Evolutionary conservation across 2,888 invertebrate genomes (phyloP).

Genomic region (Agrenia bidenticulata): DNA sequence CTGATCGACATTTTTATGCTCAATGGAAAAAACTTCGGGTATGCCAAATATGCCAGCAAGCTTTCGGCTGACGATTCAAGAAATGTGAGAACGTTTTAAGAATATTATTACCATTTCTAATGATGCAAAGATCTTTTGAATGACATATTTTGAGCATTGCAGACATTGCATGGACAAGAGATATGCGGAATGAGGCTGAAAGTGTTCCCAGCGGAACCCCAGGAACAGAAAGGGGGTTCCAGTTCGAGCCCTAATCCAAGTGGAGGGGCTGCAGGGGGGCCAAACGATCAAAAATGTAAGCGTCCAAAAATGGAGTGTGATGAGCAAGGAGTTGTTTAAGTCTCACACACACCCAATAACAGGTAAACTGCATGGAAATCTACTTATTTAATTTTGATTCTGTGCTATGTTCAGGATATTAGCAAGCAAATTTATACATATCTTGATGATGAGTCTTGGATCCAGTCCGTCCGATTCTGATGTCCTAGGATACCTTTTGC

Average conservation of each 20-base stretch:
- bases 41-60: conserved; percentile 78
- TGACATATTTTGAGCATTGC: conserved; percentile 24
- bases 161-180: conserved; percentile 78
- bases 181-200: conserved; percentile 82
- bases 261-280: conserved; percentile 31
- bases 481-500: background rate
- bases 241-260: conserved; percentile 34
- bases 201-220: conserved; percentile 79
- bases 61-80: conserved; percentile 77
- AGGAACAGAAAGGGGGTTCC: conserved; percentile 52
- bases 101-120: conserved; percentile 3
- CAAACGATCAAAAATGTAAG: conserved; percentile 53
- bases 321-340: conserved; percentile 35
- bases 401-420: conserved; percentile 48
- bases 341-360: conserved; percentile 26
- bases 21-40: conserved; percentile 87
- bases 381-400: conserved; percentile 42
- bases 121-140: background rate
- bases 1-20: conserved; percentile 87
- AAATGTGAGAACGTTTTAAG: conserved; percentile 61
- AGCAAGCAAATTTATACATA: conserved; percentile 35
- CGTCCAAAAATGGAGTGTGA: conserved; percentile 51
- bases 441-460: conserved; percentile 19
- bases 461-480: background rate
- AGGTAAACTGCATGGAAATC: conserved; percentile 22